phyloP scores from a whole-genome alignment of 2,888 invertebrate genomes.

The Seladonia tumulorum region DNA sequence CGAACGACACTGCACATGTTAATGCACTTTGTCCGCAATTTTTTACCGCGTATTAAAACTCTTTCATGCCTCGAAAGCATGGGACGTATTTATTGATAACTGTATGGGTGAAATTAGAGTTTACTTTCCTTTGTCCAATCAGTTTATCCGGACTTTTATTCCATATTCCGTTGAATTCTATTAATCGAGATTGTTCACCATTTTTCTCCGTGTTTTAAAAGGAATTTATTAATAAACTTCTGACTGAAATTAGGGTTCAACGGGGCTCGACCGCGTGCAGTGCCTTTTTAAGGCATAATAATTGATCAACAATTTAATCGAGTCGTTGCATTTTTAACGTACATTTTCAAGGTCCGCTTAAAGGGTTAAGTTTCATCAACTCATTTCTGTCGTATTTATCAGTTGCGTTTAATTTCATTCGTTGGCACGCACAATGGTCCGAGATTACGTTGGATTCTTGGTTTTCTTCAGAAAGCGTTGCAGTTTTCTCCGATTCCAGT shows the following conservation, averaged over 20 bases:
- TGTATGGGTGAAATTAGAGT: neutral
- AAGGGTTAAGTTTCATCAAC: no score
- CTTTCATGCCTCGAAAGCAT: neutral
- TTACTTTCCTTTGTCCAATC: neutral
- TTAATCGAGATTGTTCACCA: neutral
- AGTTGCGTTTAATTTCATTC: constrained; percentile 31
- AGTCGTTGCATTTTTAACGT: neutral
- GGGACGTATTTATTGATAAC: neutral
- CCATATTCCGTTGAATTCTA: neutral
- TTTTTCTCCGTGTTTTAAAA: neutral
- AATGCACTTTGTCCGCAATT: neutral
- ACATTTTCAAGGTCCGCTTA: no score
- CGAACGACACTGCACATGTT: neutral
- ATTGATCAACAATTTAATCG: no score
- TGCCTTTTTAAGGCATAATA: no score
- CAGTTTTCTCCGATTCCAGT: constrained; percentile 27
- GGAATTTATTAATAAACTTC: no score
- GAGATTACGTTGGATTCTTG: constrained; percentile 23
- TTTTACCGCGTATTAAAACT: neutral
- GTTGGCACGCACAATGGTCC: constrained; percentile 26
- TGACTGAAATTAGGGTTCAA: no score
- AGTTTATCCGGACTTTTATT: neutral
- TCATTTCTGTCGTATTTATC: neutral
- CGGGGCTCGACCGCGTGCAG: no score
- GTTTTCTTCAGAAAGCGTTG: constrained; percentile 19